Base-by-base conservation (phyloP, 2,888 invertebrate species). In the Liopterus haemorrhoidalis region DNA sequence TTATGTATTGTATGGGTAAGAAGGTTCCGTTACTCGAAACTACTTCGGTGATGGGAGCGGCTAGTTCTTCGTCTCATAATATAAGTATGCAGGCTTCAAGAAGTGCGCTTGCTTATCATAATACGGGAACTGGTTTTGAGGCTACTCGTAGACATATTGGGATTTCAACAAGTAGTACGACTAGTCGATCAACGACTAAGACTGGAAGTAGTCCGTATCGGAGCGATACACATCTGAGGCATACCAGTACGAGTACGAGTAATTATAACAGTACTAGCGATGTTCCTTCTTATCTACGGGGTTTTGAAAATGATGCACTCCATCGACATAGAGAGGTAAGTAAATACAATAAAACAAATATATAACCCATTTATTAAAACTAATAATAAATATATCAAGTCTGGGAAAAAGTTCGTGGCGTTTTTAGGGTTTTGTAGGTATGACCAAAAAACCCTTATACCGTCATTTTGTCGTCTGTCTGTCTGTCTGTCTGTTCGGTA, bases 111-210 rank as follows among this genome's bases (percentile, higher is more conserved):
- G 85, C 89, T 1, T 90, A 90, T 61, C 82, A 86, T 49, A 78
- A 77, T 60, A 20, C 16, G 4, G 18, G 18, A 5, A 78, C 81
- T 25, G 78, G 78, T 35, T 62, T 76, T 54, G 77, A 79, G 50
- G 76, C 79, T 18, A 72, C 75, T 25, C 68, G 83, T 53, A 70
- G 88, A 35, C 86, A 89, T 64, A 83, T 93, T 50, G 95, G 94
- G 21, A 93, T 95, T 56, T 93, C 94, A 8, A 91, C 93, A 1
- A 92, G 93, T 0, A 92, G 92, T 48, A 95, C 94, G 0, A 95
- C 95, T 0, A 93, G 92, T 1, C 74, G 92, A 51, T 93, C 93
- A 20, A 94, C 94, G 0, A 92, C 89, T 36, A 95, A 94, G 67
- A 94, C 94, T 9, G 87, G 90, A 57, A 91, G 92, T 19, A 91